Percentiles rank a stretch among this genome's conserved stretches.
These are phyloP conservation scores for Chauna torquata DNA, from an alignment of 2,113 vertebrate species.

Conservation along the genomic window DNA sequence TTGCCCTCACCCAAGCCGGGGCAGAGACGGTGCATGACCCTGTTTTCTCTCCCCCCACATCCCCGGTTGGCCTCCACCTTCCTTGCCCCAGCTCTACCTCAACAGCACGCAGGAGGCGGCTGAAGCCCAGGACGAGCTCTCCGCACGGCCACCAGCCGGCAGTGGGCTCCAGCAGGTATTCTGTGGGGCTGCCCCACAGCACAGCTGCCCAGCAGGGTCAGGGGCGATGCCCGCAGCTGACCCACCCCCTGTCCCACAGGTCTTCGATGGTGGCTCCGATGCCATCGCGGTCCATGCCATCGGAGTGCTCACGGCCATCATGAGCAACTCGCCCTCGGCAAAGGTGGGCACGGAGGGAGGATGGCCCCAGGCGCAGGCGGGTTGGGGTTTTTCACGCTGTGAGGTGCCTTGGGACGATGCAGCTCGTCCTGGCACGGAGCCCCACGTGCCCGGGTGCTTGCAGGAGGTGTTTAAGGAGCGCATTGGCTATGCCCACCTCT, in stretches of 20 bases:
- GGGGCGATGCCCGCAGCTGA: neutral
- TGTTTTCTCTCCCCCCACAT: neutral
- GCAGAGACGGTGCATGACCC: neutral
- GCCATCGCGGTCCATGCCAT: conserved; percentile 92
- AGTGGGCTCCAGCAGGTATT: conserved; percentile 17
- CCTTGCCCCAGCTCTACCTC: conserved; percentile 86
- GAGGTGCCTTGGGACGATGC: neutral
- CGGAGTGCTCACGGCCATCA: conserved; percentile 91
- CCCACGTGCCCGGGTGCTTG: neutral
- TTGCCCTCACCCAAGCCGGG: neutral
- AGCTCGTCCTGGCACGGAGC: neutral
- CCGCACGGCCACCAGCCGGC: neutral
- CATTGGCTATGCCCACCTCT: conserved; percentile 92
- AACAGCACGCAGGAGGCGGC: conserved; percentile 76
- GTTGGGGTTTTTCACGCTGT: neutral
- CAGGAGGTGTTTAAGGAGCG: conserved; percentile 99
- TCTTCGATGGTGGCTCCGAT: conserved; percentile 79
- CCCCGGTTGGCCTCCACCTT: neutral
- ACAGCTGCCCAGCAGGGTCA: neutral
- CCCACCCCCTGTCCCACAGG: conserved; percentile 64
- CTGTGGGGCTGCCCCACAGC: neutral
- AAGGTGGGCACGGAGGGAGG: conserved; percentile 80
- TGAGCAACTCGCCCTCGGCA: conserved; percentile 92
- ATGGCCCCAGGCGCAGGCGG: neutral
- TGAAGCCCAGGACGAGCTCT: conserved; percentile 80